phyloP scores from a whole-genome alignment of 1,140 invertebrate species.

The Drosophila oshimai region DNA sequence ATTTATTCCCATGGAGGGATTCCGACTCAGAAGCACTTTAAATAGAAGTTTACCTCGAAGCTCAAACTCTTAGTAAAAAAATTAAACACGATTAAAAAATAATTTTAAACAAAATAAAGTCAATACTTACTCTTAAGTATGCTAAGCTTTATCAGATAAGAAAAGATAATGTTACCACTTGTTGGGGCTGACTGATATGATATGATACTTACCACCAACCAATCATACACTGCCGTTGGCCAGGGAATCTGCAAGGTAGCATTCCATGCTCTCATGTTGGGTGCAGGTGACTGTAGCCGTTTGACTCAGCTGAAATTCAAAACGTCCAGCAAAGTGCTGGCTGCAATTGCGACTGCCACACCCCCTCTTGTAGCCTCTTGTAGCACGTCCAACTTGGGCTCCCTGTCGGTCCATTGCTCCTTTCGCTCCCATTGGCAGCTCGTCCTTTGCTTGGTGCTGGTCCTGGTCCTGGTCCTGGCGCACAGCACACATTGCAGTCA shows the following conservation, averaged over 20 bases:
- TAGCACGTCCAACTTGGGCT: neutral
- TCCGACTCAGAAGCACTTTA: too few relatives aligned
- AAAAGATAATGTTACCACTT: too few relatives aligned
- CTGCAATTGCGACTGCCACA: conserved; percentile 17
- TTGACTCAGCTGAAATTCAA: conserved; percentile 51
- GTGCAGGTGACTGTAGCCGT: conserved; percentile 17
- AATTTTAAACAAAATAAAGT: too few relatives aligned
- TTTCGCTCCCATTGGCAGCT: neutral
- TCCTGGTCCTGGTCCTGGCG: too few relatives aligned
- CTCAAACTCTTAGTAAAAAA: too few relatives aligned
- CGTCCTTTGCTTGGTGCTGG: conserved; percentile 1
- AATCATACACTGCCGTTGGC: neutral
- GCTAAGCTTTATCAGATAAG: too few relatives aligned
- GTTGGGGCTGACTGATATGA: too few relatives aligned
- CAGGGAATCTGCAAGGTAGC: conserved; percentile 9
- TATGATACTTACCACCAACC: neutral
- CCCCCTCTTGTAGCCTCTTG: neutral
- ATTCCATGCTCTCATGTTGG: neutral
- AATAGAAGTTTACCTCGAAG: too few relatives aligned
- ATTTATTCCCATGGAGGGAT: too few relatives aligned
- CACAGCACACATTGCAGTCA: conserved; percentile 31
- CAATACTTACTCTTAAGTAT: too few relatives aligned
- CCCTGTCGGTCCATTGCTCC: conserved; percentile 3
- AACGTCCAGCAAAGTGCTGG: conserved; percentile 55
- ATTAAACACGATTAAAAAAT: too few relatives aligned